phyloP scores from a whole-genome alignment of 1,140 invertebrate genomes.

The Zaprionus camerounensis region DNA sequence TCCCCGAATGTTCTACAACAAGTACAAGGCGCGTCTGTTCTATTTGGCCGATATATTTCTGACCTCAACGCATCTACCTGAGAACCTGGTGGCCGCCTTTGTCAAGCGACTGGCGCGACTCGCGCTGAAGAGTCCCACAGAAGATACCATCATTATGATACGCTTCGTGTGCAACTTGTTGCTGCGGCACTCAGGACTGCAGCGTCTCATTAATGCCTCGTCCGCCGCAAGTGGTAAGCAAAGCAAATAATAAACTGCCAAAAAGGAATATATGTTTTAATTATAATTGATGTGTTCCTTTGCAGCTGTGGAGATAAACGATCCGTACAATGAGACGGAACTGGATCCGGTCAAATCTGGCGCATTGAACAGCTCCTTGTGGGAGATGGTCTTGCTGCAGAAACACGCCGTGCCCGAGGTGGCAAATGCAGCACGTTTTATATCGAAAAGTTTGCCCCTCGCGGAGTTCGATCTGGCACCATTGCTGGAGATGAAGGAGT shows the following conservation, averaged over 20 bases:
- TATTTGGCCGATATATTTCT: constrained; percentile 96
- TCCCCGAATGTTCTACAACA: constrained; percentile 94
- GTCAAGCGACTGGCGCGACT: constrained; percentile 94
- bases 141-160: constrained; percentile 91
- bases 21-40: constrained; percentile 94
- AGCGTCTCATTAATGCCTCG: constrained; percentile 89
- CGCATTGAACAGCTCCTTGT: constrained; percentile 94
- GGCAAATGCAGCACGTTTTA: constrained; percentile 88
- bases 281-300: constrained; percentile 12
- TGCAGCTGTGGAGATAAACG: constrained; percentile 78
- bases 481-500: constrained; percentile 86
- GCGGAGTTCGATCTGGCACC: constrained; percentile 89
- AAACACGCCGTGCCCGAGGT: constrained; percentile 90
- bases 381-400: constrained; percentile 93
- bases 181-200: constrained; percentile 93
- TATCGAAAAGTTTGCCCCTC: constrained; percentile 87
- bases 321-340: constrained; percentile 94
- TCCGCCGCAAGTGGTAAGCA: constrained; percentile 82
- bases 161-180: constrained; percentile 95
- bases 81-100: constrained; percentile 96
- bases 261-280: constrained; percentile 14
- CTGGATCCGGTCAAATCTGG: constrained; percentile 90
- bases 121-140: constrained; percentile 91
- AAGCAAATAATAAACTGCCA: neutral
- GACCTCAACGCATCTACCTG: constrained; percentile 96